phyloP scores from a whole-genome alignment of 2,888 invertebrate species.

The Oligia latruncula region DNA sequence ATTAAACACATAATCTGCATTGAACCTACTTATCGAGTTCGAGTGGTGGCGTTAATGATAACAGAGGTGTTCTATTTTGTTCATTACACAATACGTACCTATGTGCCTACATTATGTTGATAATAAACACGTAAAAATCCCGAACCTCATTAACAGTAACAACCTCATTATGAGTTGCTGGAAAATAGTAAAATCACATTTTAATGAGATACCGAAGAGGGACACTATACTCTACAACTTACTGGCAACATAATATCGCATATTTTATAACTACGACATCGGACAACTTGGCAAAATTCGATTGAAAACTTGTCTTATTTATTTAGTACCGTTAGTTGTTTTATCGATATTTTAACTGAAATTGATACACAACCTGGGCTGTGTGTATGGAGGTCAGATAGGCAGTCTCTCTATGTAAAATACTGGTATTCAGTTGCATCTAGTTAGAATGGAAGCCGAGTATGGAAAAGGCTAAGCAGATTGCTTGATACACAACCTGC shows the following conservation, averaged over 20 bases:
- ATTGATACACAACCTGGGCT: neutral
- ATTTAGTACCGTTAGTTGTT: neutral
- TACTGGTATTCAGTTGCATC: neutral
- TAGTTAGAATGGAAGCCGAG: neutral
- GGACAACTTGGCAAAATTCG: neutral
- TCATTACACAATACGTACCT: constrained; percentile 21
- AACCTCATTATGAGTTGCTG: constrained; percentile 32
- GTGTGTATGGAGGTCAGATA: neutral
- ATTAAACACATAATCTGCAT: constrained; percentile 36
- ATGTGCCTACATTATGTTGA: constrained; percentile 1
- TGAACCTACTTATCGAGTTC: constrained; percentile 18
- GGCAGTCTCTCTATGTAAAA: neutral
- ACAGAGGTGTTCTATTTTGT: constrained; percentile 36
- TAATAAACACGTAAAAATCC: constrained; percentile 35
- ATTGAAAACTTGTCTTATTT: neutral
- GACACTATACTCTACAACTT: neutral
- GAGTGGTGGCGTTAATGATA: constrained; percentile 34
- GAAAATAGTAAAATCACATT: constrained; percentile 47
- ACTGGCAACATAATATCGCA: neutral
- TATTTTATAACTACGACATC: neutral
- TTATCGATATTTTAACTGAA: constrained; percentile 1
- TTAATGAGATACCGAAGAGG: constrained; percentile 33
- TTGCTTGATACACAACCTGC: neutral
- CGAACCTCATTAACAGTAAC: constrained; percentile 31
- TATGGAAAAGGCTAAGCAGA: neutral